phyloP scores from a whole-genome alignment of 2,888 invertebrate species.

The Meganola albula region DNA sequence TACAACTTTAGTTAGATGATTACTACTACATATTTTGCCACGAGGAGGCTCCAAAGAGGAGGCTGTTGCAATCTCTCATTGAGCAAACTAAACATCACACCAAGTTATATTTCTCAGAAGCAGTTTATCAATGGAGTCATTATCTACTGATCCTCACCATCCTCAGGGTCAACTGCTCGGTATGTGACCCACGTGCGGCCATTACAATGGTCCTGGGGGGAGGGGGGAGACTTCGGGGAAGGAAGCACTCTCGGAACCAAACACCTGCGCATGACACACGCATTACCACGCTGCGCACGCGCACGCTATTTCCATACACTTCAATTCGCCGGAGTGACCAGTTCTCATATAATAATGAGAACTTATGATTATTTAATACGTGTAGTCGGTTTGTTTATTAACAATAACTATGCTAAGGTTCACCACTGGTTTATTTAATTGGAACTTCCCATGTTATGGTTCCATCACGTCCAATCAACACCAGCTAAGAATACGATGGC shows the following conservation, averaged over 20 bases:
- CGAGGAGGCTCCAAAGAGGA: no score
- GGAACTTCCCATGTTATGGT: no score
- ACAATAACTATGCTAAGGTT: no score
- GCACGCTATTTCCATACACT: constrained; percentile 17
- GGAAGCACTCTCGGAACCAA: constrained; percentile 53
- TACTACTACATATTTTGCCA: no score
- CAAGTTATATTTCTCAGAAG: no score
- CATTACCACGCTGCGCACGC: constrained; percentile 4
- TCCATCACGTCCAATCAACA: no score
- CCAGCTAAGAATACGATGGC: no score
- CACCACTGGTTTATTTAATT: no score
- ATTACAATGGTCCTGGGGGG: constrained; percentile 32
- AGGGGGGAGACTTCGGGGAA: constrained; percentile 46
- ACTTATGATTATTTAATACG: constrained; percentile 4
- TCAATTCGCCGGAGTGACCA: constrained; percentile 6
- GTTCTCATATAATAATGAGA: constrained; percentile 13
- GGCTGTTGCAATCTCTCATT: no score
- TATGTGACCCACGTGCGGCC: constrained; percentile 37
- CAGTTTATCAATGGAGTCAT: no score
- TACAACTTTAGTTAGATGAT: no score
- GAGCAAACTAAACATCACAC: no score
- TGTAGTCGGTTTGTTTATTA: constrained; percentile 4
- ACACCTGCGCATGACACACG: constrained; percentile 32
- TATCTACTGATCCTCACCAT: not conserved
- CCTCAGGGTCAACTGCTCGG: constrained; percentile 2